Evolutionary conservation across 2,113 vertebrate genomes (phyloP).

Genomic region (Podarcis cretensis): DNA sequence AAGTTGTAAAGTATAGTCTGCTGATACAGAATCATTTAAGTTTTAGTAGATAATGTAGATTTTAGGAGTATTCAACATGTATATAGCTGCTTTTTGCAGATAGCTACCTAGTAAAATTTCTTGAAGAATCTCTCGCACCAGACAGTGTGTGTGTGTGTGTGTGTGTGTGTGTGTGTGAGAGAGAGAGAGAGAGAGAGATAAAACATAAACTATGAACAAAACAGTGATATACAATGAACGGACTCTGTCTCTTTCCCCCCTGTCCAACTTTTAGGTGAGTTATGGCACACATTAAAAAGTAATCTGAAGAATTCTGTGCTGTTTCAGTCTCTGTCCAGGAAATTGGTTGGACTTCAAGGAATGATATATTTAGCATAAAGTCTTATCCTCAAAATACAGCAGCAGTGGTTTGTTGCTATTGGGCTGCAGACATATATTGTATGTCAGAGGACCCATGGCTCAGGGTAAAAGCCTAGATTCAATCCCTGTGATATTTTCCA

Average conservation of each 20-base stretch:
- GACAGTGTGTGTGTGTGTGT: too few species aligned
- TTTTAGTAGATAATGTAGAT: conserved; percentile 7
- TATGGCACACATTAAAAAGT: neutral
- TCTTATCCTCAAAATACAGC: neutral
- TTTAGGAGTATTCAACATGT: neutral
- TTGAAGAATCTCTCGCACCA: neutral
- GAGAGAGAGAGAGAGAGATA: neutral
- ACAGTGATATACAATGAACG: neutral
- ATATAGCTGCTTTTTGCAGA: neutral
- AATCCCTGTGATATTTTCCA: neutral
- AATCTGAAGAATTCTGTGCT: neutral
- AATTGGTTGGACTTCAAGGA: neutral
- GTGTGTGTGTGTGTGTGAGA: too few species aligned
- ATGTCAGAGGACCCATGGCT: neutral
- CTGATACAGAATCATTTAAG: neutral
- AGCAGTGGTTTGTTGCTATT: neutral
- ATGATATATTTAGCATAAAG: neutral
- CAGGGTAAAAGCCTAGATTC: neutral
- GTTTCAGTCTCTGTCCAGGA: neutral
- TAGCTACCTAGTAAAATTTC: neutral
- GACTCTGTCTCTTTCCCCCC: neutral
- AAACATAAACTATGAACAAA: neutral
- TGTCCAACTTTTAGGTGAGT: neutral
- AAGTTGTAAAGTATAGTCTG: neutral
- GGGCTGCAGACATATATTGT: neutral